Conservation (phyloP, 2,888 invertebrate genomes). For the Zaprionus bogoriensis region DNA sequence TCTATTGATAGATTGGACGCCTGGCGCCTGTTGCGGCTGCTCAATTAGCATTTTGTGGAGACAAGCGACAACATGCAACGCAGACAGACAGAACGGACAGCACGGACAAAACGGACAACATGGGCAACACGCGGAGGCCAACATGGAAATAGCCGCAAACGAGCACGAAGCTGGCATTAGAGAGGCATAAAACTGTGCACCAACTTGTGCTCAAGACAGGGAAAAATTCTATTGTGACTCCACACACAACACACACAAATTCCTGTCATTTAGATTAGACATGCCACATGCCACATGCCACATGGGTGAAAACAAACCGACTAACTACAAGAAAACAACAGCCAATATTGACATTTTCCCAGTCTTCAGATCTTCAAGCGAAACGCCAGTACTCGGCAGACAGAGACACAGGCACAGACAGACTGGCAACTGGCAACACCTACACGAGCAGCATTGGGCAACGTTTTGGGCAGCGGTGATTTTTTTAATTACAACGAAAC, state of each 20-base stretch:
- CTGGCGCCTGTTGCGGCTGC: conserved; percentile 55
- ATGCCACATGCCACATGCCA: conserved; percentile 28
- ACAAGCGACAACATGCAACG: conserved; percentile 12
- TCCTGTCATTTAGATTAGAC: conserved; percentile 24
- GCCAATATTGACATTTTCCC: conserved; percentile 51
- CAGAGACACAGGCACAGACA: conserved; percentile 8
- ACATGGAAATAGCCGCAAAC: conserved; percentile 36
- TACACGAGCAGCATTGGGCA: conserved; percentile 37
- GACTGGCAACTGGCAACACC: conserved; percentile 29
- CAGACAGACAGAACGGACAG: background rate
- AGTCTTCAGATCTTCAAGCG: conserved; percentile 20
- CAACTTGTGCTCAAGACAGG: conserved; percentile 4
- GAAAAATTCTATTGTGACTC: conserved; percentile 9
- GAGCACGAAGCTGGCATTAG: conserved; percentile 53
- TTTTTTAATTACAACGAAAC: conserved; percentile 74
- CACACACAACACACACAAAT: conserved; percentile 6
- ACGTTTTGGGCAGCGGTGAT: conserved; percentile 37
- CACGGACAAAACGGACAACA: background rate
- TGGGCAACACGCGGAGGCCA: background rate
- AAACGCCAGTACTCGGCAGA: conserved; percentile 11
- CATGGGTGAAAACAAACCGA: conserved; percentile 13
- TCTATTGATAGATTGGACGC: conserved; percentile 56
- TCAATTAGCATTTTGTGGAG: conserved; percentile 66
- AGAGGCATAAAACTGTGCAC: background rate
- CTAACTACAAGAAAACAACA: conserved; percentile 20